A percentile compares a stretch with the other conserved stretches of the same genome.
phyloP scores from a whole-genome alignment of 2,888 invertebrate species.

The Drosophila neutralis region DNA sequence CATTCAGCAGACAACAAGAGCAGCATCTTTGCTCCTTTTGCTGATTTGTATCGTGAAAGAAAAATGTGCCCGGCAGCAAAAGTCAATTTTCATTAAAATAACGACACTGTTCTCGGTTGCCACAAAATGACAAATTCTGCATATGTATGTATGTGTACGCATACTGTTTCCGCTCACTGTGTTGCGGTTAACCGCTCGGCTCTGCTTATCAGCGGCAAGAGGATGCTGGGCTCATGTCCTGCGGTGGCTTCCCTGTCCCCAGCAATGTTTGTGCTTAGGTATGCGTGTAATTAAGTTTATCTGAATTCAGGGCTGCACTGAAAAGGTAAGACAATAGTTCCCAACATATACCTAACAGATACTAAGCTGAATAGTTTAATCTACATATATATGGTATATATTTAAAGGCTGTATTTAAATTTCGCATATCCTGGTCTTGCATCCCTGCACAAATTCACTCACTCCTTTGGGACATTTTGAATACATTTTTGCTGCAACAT shows the following conservation, averaged over 20 bases:
- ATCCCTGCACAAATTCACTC: constrained; percentile 1
- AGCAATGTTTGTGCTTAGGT: constrained; percentile 47
- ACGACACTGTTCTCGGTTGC: constrained; percentile 55
- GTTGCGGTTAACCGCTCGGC: constrained; percentile 71
- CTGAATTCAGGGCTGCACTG: constrained; percentile 11
- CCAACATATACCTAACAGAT: neutral
- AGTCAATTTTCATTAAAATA: constrained; percentile 74
- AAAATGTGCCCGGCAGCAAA: constrained; percentile 38
- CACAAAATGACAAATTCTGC: constrained; percentile 47
- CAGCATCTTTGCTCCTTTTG: neutral
- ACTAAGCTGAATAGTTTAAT: neutral
- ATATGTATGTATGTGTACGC: neutral
- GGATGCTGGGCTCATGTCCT: constrained; percentile 59
- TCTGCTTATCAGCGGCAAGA: constrained; percentile 64
- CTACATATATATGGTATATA: neutral
- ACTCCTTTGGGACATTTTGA: constrained; percentile 10
- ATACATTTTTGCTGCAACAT: constrained; percentile 34
- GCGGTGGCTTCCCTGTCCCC: constrained; percentile 45
- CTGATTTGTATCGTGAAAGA: constrained; percentile 31
- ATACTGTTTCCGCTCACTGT: constrained; percentile 14
- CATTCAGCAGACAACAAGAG: neutral
- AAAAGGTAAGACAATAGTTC: neutral
- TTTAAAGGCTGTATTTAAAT: neutral
- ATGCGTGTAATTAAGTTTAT: constrained; percentile 72
- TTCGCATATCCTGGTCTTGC: neutral